These are phyloP conservation scores for Cynaeus angustus DNA, from an alignment of 2,888 invertebrate species.

Conservation along the genomic window DNA sequence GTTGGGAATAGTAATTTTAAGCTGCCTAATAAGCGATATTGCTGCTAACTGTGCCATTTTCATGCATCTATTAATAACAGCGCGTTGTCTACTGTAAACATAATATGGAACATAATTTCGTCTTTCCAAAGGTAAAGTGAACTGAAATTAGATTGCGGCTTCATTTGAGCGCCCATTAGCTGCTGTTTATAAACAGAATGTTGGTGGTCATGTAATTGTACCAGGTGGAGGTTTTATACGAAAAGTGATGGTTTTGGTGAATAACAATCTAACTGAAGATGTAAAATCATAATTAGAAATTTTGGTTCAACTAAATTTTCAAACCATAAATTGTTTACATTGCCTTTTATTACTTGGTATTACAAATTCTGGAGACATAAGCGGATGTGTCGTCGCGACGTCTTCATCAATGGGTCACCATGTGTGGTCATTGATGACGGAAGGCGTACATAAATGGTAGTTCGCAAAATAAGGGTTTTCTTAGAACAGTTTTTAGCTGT, in stretches of 20 bases:
- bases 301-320: no score
- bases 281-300: no score
- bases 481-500: not conserved
- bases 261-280: no score
- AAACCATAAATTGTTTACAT: no score
- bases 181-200: conserved; percentile 2
- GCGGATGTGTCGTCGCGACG: conserved; percentile 27
- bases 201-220: conserved; percentile 5
- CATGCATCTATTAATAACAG: not conserved
- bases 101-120: conserved; percentile 1
- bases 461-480: conserved; percentile 6
- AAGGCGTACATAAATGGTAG: no score
- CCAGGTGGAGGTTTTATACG: not conserved
- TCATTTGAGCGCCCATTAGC: conserved; percentile 14
- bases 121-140: conserved; percentile 8
- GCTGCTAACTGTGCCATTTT: not conserved
- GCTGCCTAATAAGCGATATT: not conserved
- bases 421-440: conserved; percentile 17
- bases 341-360: no score
- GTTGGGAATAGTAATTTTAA: not conserved
- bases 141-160: conserved; percentile 20
- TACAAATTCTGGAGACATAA: not conserved
- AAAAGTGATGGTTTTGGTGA: not conserved
- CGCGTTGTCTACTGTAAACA: not conserved
- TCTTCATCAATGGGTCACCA: conserved; percentile 5